Evolutionary conservation across 2,113 vertebrate genomes (phyloP).

Genomic region (Pollachius pollachius): DNA sequence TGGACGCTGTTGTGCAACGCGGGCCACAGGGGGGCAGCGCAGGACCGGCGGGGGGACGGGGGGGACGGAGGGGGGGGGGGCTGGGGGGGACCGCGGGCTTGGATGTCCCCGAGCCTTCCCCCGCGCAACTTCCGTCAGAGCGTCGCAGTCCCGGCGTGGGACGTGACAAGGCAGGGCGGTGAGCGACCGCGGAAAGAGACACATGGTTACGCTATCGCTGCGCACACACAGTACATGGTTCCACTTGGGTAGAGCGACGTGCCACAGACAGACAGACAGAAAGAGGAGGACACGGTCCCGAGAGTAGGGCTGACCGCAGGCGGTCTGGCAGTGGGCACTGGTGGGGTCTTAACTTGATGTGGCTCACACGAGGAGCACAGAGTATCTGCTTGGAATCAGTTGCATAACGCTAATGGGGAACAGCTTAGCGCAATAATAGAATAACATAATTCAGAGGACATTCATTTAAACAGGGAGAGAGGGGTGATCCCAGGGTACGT

Average conservation of each 20-base stretch:
- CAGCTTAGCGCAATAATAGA: slow-evolving; percentile 16
- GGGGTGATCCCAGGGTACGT: neutral
- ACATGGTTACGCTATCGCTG: slow-evolving; percentile 34
- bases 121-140: too few relatives aligned
- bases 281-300: slow-evolving; percentile 21
- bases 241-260: slow-evolving; percentile 30
- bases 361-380: slow-evolving; percentile 33
- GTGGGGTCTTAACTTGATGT: slow-evolving; percentile 37
- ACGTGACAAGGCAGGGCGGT: slow-evolving; percentile 18
- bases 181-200: too few relatives aligned
- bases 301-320: slow-evolving; percentile 35
- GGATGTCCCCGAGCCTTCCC: slow-evolving; percentile 36
- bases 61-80: slow-evolving; percentile 28
- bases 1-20: slow-evolving; percentile 69
- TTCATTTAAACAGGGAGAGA: neutral
- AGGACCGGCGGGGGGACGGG: slow-evolving; percentile 36
- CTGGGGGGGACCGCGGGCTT: slow-evolving; percentile 10
- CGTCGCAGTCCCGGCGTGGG: slow-evolving; percentile 1
- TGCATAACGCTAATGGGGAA: slow-evolving; percentile 41
- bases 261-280: slow-evolving; percentile 18
- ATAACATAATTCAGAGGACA: neutral
- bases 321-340: neutral
- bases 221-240: slow-evolving; percentile 16
- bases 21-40: slow-evolving; percentile 33
- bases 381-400: slow-evolving; percentile 27